phyloP scores from a whole-genome alignment of 1,140 invertebrate species.

The Ceratina japonica region DNA sequence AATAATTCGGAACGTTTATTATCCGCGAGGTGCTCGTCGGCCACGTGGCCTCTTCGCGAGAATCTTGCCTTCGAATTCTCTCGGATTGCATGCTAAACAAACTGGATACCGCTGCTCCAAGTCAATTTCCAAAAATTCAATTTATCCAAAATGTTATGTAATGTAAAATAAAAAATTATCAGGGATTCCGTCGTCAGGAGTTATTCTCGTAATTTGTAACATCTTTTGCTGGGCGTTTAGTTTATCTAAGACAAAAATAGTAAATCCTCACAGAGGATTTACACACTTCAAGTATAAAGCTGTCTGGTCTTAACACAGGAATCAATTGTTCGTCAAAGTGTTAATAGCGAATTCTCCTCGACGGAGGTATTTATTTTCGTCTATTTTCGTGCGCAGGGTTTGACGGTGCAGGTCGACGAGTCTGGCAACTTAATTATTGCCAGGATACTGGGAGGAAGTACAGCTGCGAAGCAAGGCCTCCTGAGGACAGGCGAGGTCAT shows the following conservation, averaged over 20 bases:
- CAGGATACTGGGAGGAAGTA: slow-evolving; percentile 93
- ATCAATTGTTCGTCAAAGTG: neutral
- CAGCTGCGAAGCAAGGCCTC: slow-evolving; percentile 94
- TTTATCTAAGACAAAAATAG: neutral
- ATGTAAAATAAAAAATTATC: no score
- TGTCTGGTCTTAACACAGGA: neutral
- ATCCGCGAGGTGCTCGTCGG: slow-evolving; percentile 17
- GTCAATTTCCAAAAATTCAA: no score
- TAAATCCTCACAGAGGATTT: neutral
- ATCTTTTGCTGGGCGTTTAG: neutral
- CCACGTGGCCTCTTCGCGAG: slow-evolving; percentile 24
- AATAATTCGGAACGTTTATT: slow-evolving; percentile 63
- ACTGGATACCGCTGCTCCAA: no score
- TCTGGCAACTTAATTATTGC: slow-evolving; percentile 95
- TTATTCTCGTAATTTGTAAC: neutral
- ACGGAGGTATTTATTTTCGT: slow-evolving; percentile 10
- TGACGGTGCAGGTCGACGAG: slow-evolving; percentile 92
- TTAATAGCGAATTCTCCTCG: neutral
- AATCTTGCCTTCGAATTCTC: neutral
- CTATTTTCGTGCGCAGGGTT: slow-evolving; percentile 81
- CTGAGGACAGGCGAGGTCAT: slow-evolving; percentile 94
- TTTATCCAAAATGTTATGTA: no score
- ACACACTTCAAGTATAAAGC: neutral
- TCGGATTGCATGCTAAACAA: neutral
- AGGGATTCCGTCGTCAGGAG: no score